Conservation (phyloP, 2,888 invertebrate species). For the Drosophila mimetica region DNA sequence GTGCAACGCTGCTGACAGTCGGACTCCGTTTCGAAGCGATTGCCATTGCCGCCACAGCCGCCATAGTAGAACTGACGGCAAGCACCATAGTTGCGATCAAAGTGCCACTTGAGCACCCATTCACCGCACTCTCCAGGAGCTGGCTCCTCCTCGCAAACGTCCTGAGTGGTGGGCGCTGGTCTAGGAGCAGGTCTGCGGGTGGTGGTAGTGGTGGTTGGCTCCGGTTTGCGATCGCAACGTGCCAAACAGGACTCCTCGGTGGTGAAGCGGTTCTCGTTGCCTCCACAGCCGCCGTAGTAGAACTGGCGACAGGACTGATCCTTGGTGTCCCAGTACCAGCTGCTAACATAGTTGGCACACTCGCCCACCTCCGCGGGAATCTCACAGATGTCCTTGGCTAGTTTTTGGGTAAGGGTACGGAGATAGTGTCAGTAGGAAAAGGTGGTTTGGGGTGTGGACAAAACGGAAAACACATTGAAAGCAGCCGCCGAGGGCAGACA, state of each 20-base stretch:
- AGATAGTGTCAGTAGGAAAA: constrained; percentile 26
- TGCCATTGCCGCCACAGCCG: constrained; percentile 96
- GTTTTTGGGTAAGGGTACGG: not conserved
- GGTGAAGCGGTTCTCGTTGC: constrained; percentile 94
- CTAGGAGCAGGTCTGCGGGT: constrained; percentile 16
- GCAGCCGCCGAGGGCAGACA: constrained; percentile 54
- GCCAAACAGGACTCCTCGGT: constrained; percentile 88
- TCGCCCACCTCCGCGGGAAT: constrained; percentile 91
- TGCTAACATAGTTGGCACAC: constrained; percentile 90
- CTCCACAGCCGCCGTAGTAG: constrained; percentile 95
- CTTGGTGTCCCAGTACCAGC: constrained; percentile 93
- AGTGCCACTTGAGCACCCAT: constrained; percentile 92
- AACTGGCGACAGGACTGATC: constrained; percentile 91
- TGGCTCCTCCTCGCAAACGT: constrained; percentile 89
- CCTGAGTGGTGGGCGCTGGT: constrained; percentile 36
- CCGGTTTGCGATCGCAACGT: constrained; percentile 87
- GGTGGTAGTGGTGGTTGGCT: constrained; percentile 69
- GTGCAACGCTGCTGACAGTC: constrained; percentile 89
- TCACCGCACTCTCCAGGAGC: constrained; percentile 90
- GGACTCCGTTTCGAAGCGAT: constrained; percentile 90
- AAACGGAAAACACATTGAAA: constrained; percentile 60
- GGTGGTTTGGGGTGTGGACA: not conserved
- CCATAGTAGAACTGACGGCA: constrained; percentile 95
- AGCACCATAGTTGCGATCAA: constrained; percentile 88
- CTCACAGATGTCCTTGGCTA: constrained; percentile 89